Evolutionary conservation across 2,797 vertebrate species (phyloP), one percentile per base, ranked within the genome.

Genomic region (Eremophila alpestris): DNA sequence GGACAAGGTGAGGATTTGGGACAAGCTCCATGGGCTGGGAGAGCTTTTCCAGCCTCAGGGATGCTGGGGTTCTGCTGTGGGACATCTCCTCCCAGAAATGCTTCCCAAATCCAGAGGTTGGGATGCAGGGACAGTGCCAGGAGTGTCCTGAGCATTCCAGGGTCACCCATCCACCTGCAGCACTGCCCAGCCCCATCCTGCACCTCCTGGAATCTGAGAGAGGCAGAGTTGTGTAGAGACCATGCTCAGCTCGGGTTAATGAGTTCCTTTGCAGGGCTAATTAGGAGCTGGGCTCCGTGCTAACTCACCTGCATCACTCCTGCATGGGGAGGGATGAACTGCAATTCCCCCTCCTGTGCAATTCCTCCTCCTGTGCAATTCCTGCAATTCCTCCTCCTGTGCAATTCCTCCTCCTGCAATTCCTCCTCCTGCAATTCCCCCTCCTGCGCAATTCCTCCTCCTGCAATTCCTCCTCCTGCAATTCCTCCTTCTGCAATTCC

Each of bases 161-260:
- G 73, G 56, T 2, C 20, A 41, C 51, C 51, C 38, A 22, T 1
- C 49, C 2, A 1, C 40, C 52, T 1, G 0, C 26, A 1, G 7
- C 26, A 1, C 46, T 26, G 12, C 58, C 79, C 3, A 2, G 21
- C 13, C 32, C 14, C 1, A 0, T 16, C 17, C 0, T 7, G 29
- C 38, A 9, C 48, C 79, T 62, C 79, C 2, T 3, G 70, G 40
- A 24, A 3, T 5, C 0, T 2, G 34, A 11, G 24, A 34, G 38
- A 4, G 36, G 24, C 69, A 4, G 52, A 1, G 56, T 2, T 30
- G 41, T 20, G 11, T 5, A 4, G 20, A 74, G 67, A n/a, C 70
- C 22, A 13, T 5, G 81, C 87, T 75, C 58, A 14, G 60, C 41
- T 24, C 0, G 38, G 68, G 77, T 86, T 96, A 89, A 95, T 95